Evolutionary conservation across 2,113 vertebrate species (phyloP), one percentile per base, ranked within the genome.

Genomic region (Forbesichthys agassizii): DNA sequence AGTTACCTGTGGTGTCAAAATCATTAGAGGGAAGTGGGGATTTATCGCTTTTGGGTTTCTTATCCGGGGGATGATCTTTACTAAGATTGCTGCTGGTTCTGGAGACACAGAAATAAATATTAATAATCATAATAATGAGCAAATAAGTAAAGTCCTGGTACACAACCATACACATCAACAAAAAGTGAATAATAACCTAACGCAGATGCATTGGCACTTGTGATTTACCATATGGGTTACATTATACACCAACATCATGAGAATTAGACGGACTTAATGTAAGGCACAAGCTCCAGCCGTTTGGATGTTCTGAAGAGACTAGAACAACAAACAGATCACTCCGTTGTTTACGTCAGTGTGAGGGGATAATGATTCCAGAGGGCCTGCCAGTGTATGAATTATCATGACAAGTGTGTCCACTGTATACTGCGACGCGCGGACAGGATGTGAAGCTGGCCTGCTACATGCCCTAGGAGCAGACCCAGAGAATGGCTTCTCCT

Each of bases 51-150:
- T 95, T 96, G 90, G 95, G 93, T 79, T 96, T 98, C 94, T 96
- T 97, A 92, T 99, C 96, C 46, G 96, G 93, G 81, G 96, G 95
- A 87, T 94, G 95, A 90, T 98, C 96, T 94, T 94, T 95, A 86
- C 89, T 96, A 91, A 98, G 94, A 93, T 97, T 94, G 92, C 95
- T 97, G 92, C 94, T 94, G 81, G 94, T 95, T 94, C 97, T 98
- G 88, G 33, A 88, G 69, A 84, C 88, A 93, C 14, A 85, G 82
- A 89, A 33, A 75, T 70, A 64, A 4, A 59, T 13, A 33, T 4
- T 27, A 59, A 11, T 9, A 59, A 59, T 4, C 42, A 33, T 0
- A 18, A 59, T 33, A 33, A 59, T 4, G 42, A 33, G n/a, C 56
- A 27, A 58, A 58, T 2, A 9, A 18, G 3, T 42, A 33, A 27